phyloP scores from a whole-genome alignment of 2,888 invertebrate species.

The Rhyacophila evoluta region DNA sequence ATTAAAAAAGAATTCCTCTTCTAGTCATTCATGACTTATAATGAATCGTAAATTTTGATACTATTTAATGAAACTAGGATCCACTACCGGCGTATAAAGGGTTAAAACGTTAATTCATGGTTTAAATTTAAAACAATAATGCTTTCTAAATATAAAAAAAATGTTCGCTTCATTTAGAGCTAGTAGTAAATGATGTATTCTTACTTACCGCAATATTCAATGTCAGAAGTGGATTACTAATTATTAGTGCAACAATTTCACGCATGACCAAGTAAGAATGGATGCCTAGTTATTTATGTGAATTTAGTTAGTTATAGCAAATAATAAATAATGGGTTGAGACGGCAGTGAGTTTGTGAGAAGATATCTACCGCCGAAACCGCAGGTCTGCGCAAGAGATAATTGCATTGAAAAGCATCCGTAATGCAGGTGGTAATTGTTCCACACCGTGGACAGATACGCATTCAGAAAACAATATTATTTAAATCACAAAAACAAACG shows the following conservation, averaged over 20 bases:
- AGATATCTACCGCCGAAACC: constrained; percentile 27
- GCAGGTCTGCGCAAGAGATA: constrained; percentile 33
- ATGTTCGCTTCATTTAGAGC: too few relatives aligned
- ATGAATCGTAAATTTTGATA: too few relatives aligned
- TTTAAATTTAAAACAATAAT: too few relatives aligned
- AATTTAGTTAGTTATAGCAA: not conserved
- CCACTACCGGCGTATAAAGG: too few relatives aligned
- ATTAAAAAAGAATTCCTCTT: too few relatives aligned
- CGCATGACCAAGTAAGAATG: not conserved
- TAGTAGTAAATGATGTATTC: too few relatives aligned
- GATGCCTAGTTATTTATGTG: not conserved
- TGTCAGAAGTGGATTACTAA: not conserved
- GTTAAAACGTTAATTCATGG: too few relatives aligned
- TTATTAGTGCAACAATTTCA: not conserved
- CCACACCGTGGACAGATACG: not conserved
- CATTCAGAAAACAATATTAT: not conserved
- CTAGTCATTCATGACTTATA: too few relatives aligned
- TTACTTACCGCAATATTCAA: not conserved
- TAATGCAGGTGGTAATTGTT: constrained; percentile 29
- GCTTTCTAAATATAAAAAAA: too few relatives aligned
- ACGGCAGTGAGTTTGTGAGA: not conserved
- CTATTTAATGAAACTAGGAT: too few relatives aligned
- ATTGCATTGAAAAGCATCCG: constrained; percentile 36
- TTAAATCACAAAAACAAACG: too few relatives aligned
- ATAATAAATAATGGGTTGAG: not conserved